Base-by-base conservation (phyloP, 2,113 vertebrate genomes). In the Podiceps cristatus region DNA sequence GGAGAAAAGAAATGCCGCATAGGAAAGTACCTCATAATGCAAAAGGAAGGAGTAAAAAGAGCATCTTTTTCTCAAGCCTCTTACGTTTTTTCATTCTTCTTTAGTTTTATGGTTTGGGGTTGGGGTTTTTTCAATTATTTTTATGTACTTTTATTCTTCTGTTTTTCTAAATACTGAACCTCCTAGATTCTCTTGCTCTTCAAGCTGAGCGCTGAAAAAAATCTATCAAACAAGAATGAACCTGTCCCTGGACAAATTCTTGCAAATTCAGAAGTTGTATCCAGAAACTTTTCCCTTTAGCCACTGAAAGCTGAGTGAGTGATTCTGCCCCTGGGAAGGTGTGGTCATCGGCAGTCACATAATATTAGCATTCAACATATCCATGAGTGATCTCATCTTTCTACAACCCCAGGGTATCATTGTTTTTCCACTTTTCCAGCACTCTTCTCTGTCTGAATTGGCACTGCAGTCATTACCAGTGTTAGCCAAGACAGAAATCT, bases 301-400 rank as follows among this genome's bases (percentile, higher is more conserved):
- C 75, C 71, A 71, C 85, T 85, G 71, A 82, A 81, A 91, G 60
- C 58, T 63, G 52, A 92, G 60, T 7, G 12, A 91, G n/a, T 77
- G 84, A 94, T 94, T 95, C 71, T 91, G 77, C 94, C 86, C 66
- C 63, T 78, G 74, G 95, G 92, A 96, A 96, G 92, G 87, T 90
- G 91, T 96, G 91, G 91, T 88, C 95, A 95, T 94, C 45, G 4
- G 25, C 76, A 93, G 60, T 84, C 92, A 92, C 66, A 79, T 79
- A 93, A 85, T 82, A 87, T 86, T 78, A 95, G 59, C 50, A 87
- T 92, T 96, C 71, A 93, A 71, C 77, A 33, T 69, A 83, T 71
- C 90, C 76, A 52, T 66, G 62, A 89, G 64, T 79, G 53, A 93
- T 88, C 88, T 96, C 92, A 96, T 86, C 92, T 80, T 76, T 64